A percentile compares a stretch with the other conserved stretches of the same genome.
These are phyloP conservation scores for Apis cerana DNA, from an alignment of 1,140 invertebrate species.

Conservation along the genomic window DNA sequence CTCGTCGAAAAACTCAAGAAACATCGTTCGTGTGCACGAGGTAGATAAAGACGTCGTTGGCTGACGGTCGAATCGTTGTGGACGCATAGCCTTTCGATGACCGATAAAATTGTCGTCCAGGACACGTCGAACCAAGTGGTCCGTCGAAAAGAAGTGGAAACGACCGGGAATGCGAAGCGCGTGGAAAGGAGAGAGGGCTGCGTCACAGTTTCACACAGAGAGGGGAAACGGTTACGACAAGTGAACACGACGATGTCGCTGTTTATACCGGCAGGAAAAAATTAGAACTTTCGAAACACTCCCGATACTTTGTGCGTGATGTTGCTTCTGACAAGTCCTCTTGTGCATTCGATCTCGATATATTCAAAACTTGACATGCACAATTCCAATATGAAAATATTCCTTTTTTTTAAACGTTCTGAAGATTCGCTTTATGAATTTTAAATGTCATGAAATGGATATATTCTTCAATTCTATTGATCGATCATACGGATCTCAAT, in stretches of 20 bases:
- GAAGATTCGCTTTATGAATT: too few relatives aligned
- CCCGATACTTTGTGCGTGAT: not conserved
- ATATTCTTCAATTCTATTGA: not conserved
- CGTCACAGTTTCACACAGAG: conserved; percentile 15
- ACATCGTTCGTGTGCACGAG: not conserved
- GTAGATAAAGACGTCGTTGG: conserved; percentile 13
- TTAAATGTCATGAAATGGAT: too few relatives aligned
- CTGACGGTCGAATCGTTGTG: not conserved
- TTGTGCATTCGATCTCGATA: not conserved
- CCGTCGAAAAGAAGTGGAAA: conserved; percentile 47
- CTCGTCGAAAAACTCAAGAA: too few relatives aligned
- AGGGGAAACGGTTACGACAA: conserved; percentile 30
- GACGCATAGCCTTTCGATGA: conserved; percentile 18
- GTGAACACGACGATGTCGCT: conserved; percentile 34
- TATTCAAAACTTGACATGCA: not conserved
- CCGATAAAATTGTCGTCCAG: conserved; percentile 34
- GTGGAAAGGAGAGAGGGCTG: conserved; percentile 48
- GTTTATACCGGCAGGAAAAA: conserved; percentile 41
- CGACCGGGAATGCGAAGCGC: conserved; percentile 49
- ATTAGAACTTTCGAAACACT: conserved; percentile 52
- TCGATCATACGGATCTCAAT: not conserved
- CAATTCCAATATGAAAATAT: not conserved
- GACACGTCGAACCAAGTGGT: conserved; percentile 19
- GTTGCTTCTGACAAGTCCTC: not conserved
- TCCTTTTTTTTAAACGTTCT: not conserved